Evolutionary conservation across 2,888 invertebrate genomes (phyloP), one percentile per base, ranked within the genome.

Genomic region (Rotaria sp.): DNA sequence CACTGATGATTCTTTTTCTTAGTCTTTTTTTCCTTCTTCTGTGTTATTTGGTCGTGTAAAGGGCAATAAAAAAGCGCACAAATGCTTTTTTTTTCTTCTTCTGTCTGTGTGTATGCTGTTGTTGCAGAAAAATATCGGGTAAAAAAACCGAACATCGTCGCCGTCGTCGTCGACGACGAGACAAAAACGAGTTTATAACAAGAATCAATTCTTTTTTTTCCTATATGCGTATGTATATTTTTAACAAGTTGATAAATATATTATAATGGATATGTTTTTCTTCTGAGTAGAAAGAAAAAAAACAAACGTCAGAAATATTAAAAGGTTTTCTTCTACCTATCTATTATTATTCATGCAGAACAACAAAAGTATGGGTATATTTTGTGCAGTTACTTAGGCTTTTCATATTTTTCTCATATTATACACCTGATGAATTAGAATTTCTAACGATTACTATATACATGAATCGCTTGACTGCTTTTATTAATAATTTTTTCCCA

Each of bases 71-170:
- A 67, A 67, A 67, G 35, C 15, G 67, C 35, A 10, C 50, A 50
- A n/a, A 30, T 18, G 67, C 67, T 67, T 67, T 67, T 67, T 67
- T 67, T 67, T 67, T 30, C 67, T 67, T 67, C 38, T 35, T 67
- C 67, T 67, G 35, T 67, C 35, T 67, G 21, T 67, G 15, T 67
- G 67, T 67, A 35, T 21, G 67, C 67, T 67, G 67, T 67, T 67
- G 67, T 67, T 67, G 67, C 67, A 67, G 67, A 67, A 67, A 67
- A 67, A 67, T 67, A 67, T 67, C 67, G 67, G 67, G 35, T 67
- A 21, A 67, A 67, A 67, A 52, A 24, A 21, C 18, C 67, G 67
- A 67, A 67, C 67, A 38, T 67, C 35, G 67, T 30, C 57, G n/a
- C 21, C 2, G 52, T 52, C 52, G 52, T 24, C 52, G 52, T 18